These are phyloP conservation scores for Lagorchestes hirsutus DNA, from an alignment of 2,797 vertebrate genomes.

Conservation along the genomic window DNA sequence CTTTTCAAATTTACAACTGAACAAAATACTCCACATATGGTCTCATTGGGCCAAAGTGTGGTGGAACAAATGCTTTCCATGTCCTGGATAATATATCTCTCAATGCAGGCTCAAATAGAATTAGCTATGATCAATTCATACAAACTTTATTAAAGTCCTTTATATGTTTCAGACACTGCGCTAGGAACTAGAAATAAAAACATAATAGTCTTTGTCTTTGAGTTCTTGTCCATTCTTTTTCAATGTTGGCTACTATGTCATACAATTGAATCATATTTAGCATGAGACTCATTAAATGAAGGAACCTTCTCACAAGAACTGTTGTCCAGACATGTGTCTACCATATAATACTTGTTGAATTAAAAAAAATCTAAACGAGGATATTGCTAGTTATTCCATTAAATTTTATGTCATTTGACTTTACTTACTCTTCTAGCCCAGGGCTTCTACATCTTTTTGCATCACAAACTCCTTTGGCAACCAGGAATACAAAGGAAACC, in stretches of 20 bases:
- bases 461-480: background rate
- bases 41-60: background rate
- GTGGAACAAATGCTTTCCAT: background rate
- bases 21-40: background rate
- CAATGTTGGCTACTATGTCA: background rate
- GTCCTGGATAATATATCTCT: background rate
- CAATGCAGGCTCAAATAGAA: background rate
- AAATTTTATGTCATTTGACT: background rate
- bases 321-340: background rate
- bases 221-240: background rate
- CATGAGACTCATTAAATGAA: background rate
- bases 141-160: background rate
- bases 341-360: background rate
- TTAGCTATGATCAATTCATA: background rate
- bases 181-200: no score
- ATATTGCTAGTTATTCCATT: background rate
- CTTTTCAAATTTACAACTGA: background rate
- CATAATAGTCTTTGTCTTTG: no score
- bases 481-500: background rate
- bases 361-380: background rate
- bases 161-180: background rate
- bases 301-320: no score
- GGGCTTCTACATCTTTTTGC: background rate
- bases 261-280: background rate
- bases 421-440: background rate